phyloP scores from a whole-genome alignment of 2,888 invertebrate species.

The Macrophya annulata region DNA sequence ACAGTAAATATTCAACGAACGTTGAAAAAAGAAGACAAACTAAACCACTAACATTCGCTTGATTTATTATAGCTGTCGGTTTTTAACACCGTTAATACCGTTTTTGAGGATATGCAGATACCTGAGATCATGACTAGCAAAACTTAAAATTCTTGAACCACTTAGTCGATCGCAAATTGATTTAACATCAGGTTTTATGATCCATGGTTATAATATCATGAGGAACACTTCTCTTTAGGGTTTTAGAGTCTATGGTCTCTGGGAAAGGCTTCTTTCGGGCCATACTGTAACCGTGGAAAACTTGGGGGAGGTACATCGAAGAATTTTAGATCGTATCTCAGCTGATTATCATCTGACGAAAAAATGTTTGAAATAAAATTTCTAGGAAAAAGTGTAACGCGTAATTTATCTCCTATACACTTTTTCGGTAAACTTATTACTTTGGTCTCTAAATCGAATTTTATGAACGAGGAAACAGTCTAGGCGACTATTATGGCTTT shows the following conservation, averaged over 20 bases:
- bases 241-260: neutral
- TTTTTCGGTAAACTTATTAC: neutral
- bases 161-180: neutral
- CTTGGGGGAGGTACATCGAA: neutral
- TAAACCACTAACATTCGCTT: neutral
- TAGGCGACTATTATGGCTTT: no score
- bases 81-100: conserved; percentile 2
- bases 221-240: no score
- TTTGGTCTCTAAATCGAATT: neutral
- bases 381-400: neutral
- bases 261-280: neutral
- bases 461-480: no score
- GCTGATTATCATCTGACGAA: neutral
- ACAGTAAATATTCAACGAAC: conserved; percentile 36
- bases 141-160: neutral
- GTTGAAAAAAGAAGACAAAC: neutral
- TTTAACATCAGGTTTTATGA: no score
- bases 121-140: neutral
- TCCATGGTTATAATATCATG: no score
- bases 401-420: neutral
- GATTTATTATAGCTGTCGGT: conserved; percentile 3
- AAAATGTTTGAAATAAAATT: neutral
- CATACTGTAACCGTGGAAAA: neutral
- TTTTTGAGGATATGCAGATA: neutral
- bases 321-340: neutral